Percentiles rank a stretch among this genome's conserved stretches.
phyloP scores from a whole-genome alignment of 2,888 invertebrate species.

The Ormyrus labotus region DNA sequence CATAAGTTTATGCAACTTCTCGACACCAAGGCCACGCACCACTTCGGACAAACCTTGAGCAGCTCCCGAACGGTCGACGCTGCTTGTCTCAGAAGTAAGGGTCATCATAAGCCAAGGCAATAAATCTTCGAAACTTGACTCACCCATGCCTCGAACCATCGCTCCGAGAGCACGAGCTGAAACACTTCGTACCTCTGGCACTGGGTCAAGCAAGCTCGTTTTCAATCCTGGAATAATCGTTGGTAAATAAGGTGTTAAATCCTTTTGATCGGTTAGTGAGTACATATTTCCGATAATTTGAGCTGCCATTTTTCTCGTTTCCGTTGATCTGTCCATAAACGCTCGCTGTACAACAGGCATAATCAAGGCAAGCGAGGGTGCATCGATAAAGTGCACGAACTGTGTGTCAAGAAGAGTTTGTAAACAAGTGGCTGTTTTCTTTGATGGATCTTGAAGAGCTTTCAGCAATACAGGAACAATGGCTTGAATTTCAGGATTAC shows the following conservation, averaged over 20 bases:
- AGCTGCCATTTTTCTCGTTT: constrained; percentile 99
- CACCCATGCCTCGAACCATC: constrained; percentile 98
- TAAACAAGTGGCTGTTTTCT: constrained; percentile 94
- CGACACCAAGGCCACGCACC: constrained; percentile 95
- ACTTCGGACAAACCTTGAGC: constrained; percentile 98
- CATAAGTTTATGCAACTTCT: constrained; percentile 97
- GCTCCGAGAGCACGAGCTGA: constrained; percentile 97
- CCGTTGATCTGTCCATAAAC: constrained; percentile 97
- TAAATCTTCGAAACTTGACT: constrained; percentile 95
- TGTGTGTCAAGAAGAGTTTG: constrained; percentile 95
- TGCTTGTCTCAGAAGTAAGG: constrained; percentile 94
- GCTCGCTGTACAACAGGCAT: constrained; percentile 99
- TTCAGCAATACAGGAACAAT: constrained; percentile 91
- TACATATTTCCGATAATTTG: constrained; percentile 99
- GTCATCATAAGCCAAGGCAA: constrained; percentile 99
- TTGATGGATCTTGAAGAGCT: constrained; percentile 96
- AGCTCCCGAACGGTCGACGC: constrained; percentile 96
- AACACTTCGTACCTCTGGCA: constrained; percentile 95
- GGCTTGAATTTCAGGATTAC: constrained; percentile 98
- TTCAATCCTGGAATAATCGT: constrained; percentile 98
- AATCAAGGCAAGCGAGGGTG: constrained; percentile 97
- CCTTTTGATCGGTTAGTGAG: constrained; percentile 98
- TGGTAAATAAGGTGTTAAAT: constrained; percentile 95
- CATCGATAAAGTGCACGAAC: constrained; percentile 99
- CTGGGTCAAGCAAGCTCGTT: constrained; percentile 96